phyloP scores from a whole-genome alignment of 2,888 invertebrate genomes.

The Torymus texanus region DNA sequence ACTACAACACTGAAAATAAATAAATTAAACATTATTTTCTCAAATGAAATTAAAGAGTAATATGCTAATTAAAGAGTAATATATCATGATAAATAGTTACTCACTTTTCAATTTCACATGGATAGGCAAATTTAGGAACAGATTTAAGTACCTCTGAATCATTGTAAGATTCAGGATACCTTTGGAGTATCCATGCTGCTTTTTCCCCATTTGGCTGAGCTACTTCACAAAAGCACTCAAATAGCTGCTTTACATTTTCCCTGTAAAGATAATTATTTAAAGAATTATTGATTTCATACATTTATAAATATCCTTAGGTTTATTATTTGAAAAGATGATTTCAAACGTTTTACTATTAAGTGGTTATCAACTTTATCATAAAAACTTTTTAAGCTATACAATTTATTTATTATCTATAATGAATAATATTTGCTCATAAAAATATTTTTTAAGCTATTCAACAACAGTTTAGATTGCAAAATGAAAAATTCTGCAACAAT shows the following conservation, averaged over 20 bases:
- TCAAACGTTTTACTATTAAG: no score
- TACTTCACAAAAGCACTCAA: constrained; percentile 90
- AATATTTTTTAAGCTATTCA: background rate
- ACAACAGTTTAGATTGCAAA: background rate
- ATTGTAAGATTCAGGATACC: constrained; percentile 89
- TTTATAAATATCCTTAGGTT: background rate
- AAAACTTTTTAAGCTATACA: no score
- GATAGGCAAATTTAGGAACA: constrained; percentile 94
- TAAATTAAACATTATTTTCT: background rate
- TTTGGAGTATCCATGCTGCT: constrained; percentile 85
- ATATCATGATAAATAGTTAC: constrained; percentile 66
- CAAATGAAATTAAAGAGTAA: background rate
- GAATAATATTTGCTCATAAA: no score
- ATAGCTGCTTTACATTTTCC: constrained; percentile 86
- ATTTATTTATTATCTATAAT: no score
- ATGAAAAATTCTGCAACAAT: constrained; percentile 21
- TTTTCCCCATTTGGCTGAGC: constrained; percentile 81
- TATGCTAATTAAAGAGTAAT: no score
- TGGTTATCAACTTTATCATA: no score
- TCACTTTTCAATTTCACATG: constrained; percentile 87
- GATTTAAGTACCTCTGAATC: constrained; percentile 90
- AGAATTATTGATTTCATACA: background rate
- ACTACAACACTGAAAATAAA: constrained; percentile 83
- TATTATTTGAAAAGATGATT: constrained; percentile 10
- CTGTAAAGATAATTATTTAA: constrained; percentile 73